Percentiles rank a stretch among this genome's conserved stretches.
These are phyloP conservation scores for Tetragonisca angustula DNA, from an alignment of 2,888 invertebrate genomes.

Conservation along the genomic window DNA sequence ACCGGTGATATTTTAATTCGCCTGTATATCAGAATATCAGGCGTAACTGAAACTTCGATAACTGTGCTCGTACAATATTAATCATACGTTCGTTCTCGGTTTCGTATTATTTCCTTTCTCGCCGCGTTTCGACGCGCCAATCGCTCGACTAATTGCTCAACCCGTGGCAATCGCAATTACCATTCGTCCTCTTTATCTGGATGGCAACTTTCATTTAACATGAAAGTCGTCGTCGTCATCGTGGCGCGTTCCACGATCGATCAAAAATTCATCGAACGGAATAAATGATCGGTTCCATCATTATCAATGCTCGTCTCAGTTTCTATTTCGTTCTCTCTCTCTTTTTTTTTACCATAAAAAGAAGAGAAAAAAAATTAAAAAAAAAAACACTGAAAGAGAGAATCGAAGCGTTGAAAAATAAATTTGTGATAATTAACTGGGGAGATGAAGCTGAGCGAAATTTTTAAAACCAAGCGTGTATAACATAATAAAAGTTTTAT, in stretches of 20 bases:
- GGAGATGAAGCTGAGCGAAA: conserved; percentile 33
- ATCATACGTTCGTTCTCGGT: conserved; percentile 25
- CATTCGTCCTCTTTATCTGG: conserved; percentile 14
- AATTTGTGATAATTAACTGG: conserved; percentile 23
- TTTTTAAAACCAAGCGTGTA: conserved; percentile 4
- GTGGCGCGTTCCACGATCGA: conserved; percentile 4
- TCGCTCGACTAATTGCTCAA: conserved; percentile 41
- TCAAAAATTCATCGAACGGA: conserved; percentile 35
- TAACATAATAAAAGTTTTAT: conserved; percentile 34
- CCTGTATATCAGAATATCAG: not conserved
- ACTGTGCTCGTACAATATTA: conserved; percentile 31
- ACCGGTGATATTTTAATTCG: conserved; percentile 14
- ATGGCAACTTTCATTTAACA: conserved; percentile 14
- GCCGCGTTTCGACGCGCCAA: conserved; percentile 32
- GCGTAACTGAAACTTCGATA: conserved; percentile 21
- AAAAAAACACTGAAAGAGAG: not conserved
- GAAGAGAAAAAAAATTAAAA: not conserved
- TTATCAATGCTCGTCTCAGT: not conserved
- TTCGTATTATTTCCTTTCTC: conserved; percentile 41
- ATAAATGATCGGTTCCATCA: conserved; percentile 12
- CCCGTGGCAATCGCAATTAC: conserved; percentile 39
- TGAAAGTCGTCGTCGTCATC: not conserved
- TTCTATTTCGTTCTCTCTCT: not conserved
- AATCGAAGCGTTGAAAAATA: too few species aligned
- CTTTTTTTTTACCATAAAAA: not conserved